Percentiles rank a stretch among this genome's conserved stretches.
Conservation (phyloP, 2,797 vertebrate genomes). For the Leptodactylus fallax region DNA sequence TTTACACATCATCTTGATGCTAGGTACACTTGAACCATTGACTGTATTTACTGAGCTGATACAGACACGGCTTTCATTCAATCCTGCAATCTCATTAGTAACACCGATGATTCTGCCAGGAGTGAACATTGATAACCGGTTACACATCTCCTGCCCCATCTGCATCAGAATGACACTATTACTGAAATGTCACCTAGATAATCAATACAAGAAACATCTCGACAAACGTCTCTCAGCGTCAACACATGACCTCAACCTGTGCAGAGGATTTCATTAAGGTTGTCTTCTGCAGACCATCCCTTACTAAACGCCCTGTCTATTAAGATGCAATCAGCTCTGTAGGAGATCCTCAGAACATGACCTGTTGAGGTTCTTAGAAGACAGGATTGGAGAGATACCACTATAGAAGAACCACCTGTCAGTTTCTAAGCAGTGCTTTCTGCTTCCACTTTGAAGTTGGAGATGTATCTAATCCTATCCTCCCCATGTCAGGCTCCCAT, state of each 20-base stretch:
- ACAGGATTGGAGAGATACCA: no score
- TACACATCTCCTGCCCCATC: background rate
- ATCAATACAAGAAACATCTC: background rate
- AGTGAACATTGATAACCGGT: background rate
- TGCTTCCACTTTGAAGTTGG: no score
- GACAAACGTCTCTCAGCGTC: background rate
- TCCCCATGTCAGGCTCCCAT: no score
- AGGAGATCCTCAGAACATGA: no score
- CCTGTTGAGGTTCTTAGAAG: no score
- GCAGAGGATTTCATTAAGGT: background rate
- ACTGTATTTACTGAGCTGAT: background rate
- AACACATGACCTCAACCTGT: background rate
- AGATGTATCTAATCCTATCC: no score
- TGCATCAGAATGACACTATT: background rate
- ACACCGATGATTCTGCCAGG: background rate
- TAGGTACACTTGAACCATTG: background rate
- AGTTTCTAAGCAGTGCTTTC: no score
- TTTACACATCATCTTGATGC: background rate
- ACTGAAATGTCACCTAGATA: background rate
- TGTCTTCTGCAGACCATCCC: no score
- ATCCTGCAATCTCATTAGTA: background rate
- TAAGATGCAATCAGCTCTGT: no score
- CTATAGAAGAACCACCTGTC: background rate
- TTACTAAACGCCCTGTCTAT: no score
- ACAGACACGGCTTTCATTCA: background rate